Percentiles rank a stretch among this genome's conserved stretches.
Evolutionary conservation across 2,113 vertebrate genomes (phyloP).

Genomic region (Callocephalon fimbriatum): DNA sequence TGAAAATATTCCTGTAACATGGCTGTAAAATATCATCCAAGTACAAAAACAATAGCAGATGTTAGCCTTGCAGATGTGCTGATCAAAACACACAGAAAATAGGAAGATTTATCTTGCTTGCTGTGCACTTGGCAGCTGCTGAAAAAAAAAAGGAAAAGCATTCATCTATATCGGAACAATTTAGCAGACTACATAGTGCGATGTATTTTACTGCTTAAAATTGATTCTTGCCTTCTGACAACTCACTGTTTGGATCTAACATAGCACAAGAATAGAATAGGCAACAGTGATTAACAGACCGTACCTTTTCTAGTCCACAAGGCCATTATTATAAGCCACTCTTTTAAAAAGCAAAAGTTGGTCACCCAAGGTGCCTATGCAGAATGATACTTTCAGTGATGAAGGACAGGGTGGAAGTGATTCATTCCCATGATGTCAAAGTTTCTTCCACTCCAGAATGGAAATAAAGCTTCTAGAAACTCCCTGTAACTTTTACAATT

Average conservation of each 20-base stretch:
- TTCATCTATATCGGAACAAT: not conserved
- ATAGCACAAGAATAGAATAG: not conserved
- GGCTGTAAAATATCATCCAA: not conserved
- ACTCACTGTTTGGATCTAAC: not conserved
- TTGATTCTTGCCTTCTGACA: not conserved
- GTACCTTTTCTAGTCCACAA: not conserved
- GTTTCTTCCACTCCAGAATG: not conserved
- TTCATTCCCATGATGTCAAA: not conserved
- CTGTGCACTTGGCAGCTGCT: not conserved
- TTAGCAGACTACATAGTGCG: not conserved
- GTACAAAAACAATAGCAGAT: not conserved
- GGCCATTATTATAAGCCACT: not conserved
- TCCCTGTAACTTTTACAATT: not conserved
- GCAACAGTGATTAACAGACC: not conserved
- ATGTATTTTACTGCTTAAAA: constrained; percentile 34
- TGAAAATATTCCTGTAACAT: not conserved
- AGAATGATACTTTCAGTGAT: not conserved
- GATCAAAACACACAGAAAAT: not conserved
- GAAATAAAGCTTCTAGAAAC: not conserved
- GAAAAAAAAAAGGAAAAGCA: not conserved
- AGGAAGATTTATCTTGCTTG: not conserved
- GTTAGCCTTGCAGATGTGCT: not conserved
- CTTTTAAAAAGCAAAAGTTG: not conserved
- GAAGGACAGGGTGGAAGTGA: not conserved
- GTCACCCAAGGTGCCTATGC: not conserved